Evolutionary conservation across 2,113 vertebrate genomes (phyloP), one percentile per base, ranked within the genome.

Genomic region (Uria aalge): DNA sequence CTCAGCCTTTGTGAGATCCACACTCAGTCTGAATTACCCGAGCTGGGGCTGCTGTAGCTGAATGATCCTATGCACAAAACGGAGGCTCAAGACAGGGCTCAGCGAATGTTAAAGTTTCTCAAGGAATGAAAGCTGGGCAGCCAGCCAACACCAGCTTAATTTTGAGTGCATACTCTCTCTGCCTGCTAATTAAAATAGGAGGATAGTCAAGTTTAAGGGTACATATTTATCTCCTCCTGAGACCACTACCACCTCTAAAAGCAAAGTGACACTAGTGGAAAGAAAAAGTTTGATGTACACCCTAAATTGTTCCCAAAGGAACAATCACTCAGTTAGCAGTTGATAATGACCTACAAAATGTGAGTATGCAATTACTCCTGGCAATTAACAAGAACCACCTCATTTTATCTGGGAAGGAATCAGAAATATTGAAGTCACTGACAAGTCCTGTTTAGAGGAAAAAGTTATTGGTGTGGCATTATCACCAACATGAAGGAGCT

Each of bases 161-260:
- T 79, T 92, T 78, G 86, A 97, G 94, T 43, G 62, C 77, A 69
- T 45, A 87, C 45, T 73, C 92, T 89, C 64, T 74, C 71, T 94
- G 96, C 57, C 48, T 92, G 87, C 88, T 97, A 96, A 96, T 96
- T 96, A 94, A 96, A 89, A 72, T 45, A 89, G 63, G 62, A 85
- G 82, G 66, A 73, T 22, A 91, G 84, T 60, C 66, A 45, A 76
- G 52, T 91, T 93, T 95, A 91, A 92, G 76, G 47, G 27, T 94
- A 91, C 92, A 66, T 91, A 92, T 95, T 95, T 94, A 89, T 84
- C 94, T 89, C 80, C 79, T 56, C 91, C 36, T 60, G 74, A 96
- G 89, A 95, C 69, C 3, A 53, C 80, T 73, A 91, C 92, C 81
- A 82, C 67, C 50, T 94, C 91, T 62, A 90, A 95, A 90, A 94